Base-by-base conservation (phyloP, 2,888 invertebrate species). In the Serripes groenlandicus region DNA sequence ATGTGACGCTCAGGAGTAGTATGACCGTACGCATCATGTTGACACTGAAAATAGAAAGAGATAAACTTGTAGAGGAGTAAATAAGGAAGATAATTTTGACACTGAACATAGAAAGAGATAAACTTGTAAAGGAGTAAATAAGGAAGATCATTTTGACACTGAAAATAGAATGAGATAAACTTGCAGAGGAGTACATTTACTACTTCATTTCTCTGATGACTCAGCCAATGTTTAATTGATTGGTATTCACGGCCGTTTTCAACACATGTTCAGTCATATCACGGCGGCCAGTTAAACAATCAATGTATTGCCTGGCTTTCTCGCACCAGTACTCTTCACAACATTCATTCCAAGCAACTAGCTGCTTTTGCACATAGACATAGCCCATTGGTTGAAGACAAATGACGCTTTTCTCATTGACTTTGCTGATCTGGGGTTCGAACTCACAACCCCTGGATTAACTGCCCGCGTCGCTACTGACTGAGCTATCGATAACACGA, bases 91-190 rank as follows among this genome's bases (percentile, higher is more conserved):
- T 42, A 78, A 83, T 83, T n/a, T 32, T 70, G 52, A 49, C 68
- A 28, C 75, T 75, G 58, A 35, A 75, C 75, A 37, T 32, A 71
- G 23, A 56, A 35, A 21, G 34, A 23, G n/a, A n/a, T n/a, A n/a
- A n/a, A n/a, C n/a, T n/a, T n/a, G n/a, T n/a, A n/a, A n/a, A n/a
- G n/a, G n/a, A n/a, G n/a, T n/a, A n/a, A n/a, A n/a, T n/a, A n/a
- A n/a, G n/a, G n/a, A n/a, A n/a, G n/a, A 78, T 42, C 82, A 83
- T 83, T n/a, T 32, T 70, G 52, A 49, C 68, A 28, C 75, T 75
- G 58, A 35, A 75, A 80, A 37, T 32, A 71, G 23, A 56, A 35
- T 5, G 34, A 23, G n/a, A n/a, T n/a, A n/a, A n/a, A n/a, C n/a
- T n/a, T n/a, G n/a, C n/a, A n/a, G n/a, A n/a, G n/a, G n/a, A n/a